A percentile compares a stretch with the other conserved stretches of the same genome.
Conservation (phyloP, 2,113 vertebrate genomes). For the Oreotrochilus melanogaster region DNA sequence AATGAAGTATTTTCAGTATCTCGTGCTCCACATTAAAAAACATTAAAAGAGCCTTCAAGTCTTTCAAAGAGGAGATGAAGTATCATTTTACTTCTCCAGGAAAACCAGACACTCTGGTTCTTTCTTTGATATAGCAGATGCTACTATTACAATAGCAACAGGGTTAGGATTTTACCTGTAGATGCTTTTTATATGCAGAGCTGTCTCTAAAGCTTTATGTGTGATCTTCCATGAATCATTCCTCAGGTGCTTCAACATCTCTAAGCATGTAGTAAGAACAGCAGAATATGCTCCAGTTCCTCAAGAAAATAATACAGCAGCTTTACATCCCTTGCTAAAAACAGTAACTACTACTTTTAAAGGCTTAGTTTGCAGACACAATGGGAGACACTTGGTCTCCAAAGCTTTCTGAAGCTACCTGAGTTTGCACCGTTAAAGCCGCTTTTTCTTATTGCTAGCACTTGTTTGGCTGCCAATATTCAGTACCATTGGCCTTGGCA, state of each 20-base stretch:
- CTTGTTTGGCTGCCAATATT: not conserved
- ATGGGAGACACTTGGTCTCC: not conserved
- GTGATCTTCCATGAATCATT: not conserved
- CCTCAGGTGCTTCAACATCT: not conserved
- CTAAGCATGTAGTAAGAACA: not conserved
- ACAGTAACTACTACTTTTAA: not conserved
- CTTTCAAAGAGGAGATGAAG: not conserved
- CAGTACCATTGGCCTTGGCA: slow-evolving; percentile 3
- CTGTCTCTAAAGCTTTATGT: not conserved
- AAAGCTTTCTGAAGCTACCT: not conserved
- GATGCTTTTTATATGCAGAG: not conserved
- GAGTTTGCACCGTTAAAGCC: not conserved
- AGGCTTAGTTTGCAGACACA: not conserved
- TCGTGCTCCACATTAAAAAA: not conserved
- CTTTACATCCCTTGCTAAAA: not conserved
- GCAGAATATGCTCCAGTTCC: not conserved
- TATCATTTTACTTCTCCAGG: not conserved
- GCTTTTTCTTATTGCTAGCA: not conserved
- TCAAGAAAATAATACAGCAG: not conserved
- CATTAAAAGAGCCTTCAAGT: not conserved
- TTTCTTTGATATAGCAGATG: not conserved
- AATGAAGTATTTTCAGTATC: slow-evolving; percentile 1
- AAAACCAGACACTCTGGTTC: not conserved
- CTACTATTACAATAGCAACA: not conserved
- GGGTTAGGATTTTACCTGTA: not conserved